Evolutionary conservation across 2,797 vertebrate species (phyloP).

Genomic region (Cynodonichthys magdalenae): DNA sequence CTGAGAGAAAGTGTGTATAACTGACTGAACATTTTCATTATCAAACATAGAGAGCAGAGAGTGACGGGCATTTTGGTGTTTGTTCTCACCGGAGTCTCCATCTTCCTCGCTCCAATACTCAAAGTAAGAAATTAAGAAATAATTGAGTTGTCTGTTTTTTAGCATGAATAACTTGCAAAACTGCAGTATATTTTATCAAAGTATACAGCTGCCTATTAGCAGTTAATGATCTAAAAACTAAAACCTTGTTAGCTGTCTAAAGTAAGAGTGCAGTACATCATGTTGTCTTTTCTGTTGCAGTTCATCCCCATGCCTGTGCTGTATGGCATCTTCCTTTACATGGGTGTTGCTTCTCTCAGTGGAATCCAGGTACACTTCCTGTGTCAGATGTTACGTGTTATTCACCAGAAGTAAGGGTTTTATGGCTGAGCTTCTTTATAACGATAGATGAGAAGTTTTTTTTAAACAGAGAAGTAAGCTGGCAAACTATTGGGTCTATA

Average conservation of each 20-base stretch:
- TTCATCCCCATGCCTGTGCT: constrained; percentile 42
- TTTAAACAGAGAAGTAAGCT: constrained; percentile 8
- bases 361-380: constrained; percentile 30
- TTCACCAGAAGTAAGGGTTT: constrained; percentile 16
- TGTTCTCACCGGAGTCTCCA: constrained; percentile 91
- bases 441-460: constrained; percentile 3
- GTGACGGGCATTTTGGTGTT: constrained; percentile 93
- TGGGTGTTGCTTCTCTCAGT: constrained; percentile 39
- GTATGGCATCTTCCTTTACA: constrained; percentile 36
- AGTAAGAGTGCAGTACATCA: not conserved
- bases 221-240: not conserved
- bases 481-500: not conserved
- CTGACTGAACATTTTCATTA: constrained; percentile 11
- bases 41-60: constrained; percentile 89
- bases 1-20: constrained; percentile 2
- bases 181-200: not conserved
- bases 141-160: not conserved
- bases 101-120: constrained; percentile 93
- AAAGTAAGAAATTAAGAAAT: constrained; percentile 79
- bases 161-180: no score
- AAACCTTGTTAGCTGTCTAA: not conserved
- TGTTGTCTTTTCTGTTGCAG: not conserved
- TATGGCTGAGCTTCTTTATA: constrained; percentile 13
- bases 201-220: no score
- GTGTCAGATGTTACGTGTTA: constrained; percentile 10